Evolutionary conservation across 2,888 invertebrate species (phyloP), one percentile per base, ranked within the genome.

Genomic region (Microchrysa polita): DNA sequence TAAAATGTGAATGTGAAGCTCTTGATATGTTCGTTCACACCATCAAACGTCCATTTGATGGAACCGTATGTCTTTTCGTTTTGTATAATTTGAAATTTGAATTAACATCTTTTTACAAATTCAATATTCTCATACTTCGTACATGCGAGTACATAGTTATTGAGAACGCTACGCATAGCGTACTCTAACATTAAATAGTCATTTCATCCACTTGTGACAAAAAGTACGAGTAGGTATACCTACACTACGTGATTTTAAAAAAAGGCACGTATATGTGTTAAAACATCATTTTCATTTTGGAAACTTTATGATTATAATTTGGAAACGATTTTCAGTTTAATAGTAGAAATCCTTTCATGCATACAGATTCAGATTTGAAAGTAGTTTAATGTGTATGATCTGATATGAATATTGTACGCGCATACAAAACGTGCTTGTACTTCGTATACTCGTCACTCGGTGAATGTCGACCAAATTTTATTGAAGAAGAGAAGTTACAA

Each of bases 241-340:
- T n/a, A 16, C 16, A 20, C n/a, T 18, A 55, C 55, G 20, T 22
- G 34, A 48, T 48, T 65, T 48, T 23, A 20, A 9, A 65, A 61
- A 65, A 40, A 61, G 12, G 18, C 65, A 65, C 48, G 65, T 48
- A 48, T 44, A 9, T 16, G 10, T 10, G 34, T 40, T 44, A 34
- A 65, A 16, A n/a, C 1, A 10, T 42, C 40, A 12, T 61, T 61
- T 34, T 42, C 61, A 22, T 22, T 65, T 48, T 65, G 65, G 20
- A 48, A 69, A 34, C 18, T 57, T 69, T 69, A 57, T 69, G 69
- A 40, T 40, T 55, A 69, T 69, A 69, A 69, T 69, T 69, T 69
- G 69, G 44, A 23, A 69, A 69, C 69, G 42, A 69, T 69, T 69
- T 69, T 57, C 42, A 69, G 55, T 69, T 69, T 69, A 69, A 69